These are phyloP conservation scores for Drosophila busckii DNA, from an alignment of 1,140 invertebrate species.

Conservation along the genomic window DNA sequence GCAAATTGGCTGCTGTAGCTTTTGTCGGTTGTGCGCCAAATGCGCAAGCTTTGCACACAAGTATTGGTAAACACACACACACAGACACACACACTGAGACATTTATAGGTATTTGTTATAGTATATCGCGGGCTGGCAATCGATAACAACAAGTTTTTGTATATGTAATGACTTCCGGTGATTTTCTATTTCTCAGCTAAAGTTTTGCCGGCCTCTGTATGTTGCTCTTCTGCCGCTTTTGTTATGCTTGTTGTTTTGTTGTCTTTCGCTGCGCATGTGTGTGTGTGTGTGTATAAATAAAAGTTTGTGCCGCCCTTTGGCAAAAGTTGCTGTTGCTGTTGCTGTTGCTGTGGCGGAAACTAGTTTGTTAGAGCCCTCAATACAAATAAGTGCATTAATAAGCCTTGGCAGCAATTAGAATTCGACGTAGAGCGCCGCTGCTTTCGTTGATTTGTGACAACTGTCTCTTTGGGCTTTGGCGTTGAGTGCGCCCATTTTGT, in stretches of 20 bases:
- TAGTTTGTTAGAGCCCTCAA: conserved; percentile 38
- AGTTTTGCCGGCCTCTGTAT: conserved; percentile 63
- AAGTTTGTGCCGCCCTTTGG: too few species aligned
- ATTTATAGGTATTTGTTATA: too few species aligned
- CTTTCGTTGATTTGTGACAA: conserved; percentile 36
- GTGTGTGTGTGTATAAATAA: too few species aligned
- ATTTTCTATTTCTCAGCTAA: conserved; percentile 73
- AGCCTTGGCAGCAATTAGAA: conserved; percentile 51
- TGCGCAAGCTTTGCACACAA: not conserved
- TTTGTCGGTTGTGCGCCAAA: conserved; percentile 24
- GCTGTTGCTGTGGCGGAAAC: conserved; percentile 52
- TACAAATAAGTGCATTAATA: conserved; percentile 48
- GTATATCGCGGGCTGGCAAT: conserved; percentile 69
- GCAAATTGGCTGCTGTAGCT: too few species aligned
- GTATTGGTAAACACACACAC: conserved; percentile 7
- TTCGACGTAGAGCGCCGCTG: conserved; percentile 18
- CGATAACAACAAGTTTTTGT: conserved; percentile 76
- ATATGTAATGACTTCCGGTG: conserved; percentile 76
- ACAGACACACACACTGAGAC: too few species aligned
- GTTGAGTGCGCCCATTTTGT: conserved; percentile 15
- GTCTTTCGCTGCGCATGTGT: too few species aligned
- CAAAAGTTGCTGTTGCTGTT: conserved; percentile 21
- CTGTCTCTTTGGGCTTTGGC: too few species aligned
- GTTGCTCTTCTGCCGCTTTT: conserved; percentile 20
- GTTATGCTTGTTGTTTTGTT: conserved; percentile 14